phyloP scores from a whole-genome alignment of 2,888 invertebrate genomes.

The Drosophila recens region DNA sequence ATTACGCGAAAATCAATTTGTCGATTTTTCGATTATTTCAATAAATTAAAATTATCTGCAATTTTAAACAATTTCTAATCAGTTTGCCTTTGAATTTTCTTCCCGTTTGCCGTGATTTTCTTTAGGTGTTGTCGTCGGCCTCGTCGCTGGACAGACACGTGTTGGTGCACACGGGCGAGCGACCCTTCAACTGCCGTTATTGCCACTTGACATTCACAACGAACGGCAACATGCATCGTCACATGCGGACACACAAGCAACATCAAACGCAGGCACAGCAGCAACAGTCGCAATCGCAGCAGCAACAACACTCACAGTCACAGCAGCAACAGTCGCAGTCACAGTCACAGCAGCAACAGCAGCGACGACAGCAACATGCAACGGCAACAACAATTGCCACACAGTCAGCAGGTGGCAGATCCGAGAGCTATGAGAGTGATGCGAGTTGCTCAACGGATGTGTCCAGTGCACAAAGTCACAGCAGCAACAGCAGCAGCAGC shows the following conservation, averaged over 20 bases:
- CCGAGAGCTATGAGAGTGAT: conserved; percentile 87
- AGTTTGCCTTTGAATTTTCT: neutral
- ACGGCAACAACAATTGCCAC: conserved; percentile 5
- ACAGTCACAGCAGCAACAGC: conserved; percentile 20
- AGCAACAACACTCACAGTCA: conserved; percentile 10
- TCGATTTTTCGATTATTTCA: too few relatives aligned
- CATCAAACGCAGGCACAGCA: conserved; percentile 74
- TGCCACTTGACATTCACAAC: conserved; percentile 93
- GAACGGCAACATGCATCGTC: conserved; percentile 94
- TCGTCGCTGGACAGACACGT: conserved; percentile 93
- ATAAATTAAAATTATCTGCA: too few relatives aligned
- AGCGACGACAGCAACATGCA: conserved; percentile 29
- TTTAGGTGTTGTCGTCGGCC: conserved; percentile 90
- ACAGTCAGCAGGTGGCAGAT: conserved; percentile 26
- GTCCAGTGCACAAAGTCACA: conserved; percentile 84
- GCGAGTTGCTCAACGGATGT: conserved; percentile 86
- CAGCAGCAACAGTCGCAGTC: conserved; percentile 19
- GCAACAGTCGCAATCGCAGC: conserved; percentile 22
- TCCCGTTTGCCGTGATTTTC: neutral
- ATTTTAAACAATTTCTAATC: too few relatives aligned
- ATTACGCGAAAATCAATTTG: too few relatives aligned
- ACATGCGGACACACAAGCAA: conserved; percentile 90
- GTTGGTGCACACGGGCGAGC: conserved; percentile 92
- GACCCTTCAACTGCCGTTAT: conserved; percentile 92
- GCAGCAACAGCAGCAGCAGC: conserved; percentile 77